Base-by-base conservation (phyloP, 2,888 invertebrate genomes). In the Volucella zonaria region DNA sequence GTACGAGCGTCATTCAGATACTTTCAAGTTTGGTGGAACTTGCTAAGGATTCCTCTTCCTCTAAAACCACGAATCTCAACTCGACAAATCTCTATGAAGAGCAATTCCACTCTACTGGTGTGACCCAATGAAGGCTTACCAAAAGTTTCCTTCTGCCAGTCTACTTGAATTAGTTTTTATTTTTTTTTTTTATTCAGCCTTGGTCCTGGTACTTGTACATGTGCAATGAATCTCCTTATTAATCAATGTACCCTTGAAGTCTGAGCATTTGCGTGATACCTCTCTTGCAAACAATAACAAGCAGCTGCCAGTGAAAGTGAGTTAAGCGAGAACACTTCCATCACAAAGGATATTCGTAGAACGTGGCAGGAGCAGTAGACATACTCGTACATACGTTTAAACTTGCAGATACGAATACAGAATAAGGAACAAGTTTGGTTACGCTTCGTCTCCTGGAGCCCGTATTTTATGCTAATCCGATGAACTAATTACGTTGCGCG, bases 391-490 rank as follows among this genome's bases (percentile, higher is more conserved):
- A 14, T 23, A 31, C 6, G 31, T 31, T 31, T 31, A 31, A 31
- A 31, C 31, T 31, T 6, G 6, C 43, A 59, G 12, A 62, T 14
- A 18, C 45, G 45, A 10, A 9, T 6, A 15, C 51, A 23, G 43
- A 47, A 15, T 31, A 43, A 78, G 47, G 52, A 68, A 59, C 40
- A 83, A 83, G 75, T 83, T 83, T 52, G 62, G 56, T 62, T 71
- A 45, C 47, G 67, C 62, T 62, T 49, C 58, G 51, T 64, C 66
- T 59, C n/a, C 45, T 38, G 45, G 43, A 54, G 66, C 83, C 83
- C 79, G 83, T 80, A 83, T 83, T 79, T 83, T 83, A 83, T 83
- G 79, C 70, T 83, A 79, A 83, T 83, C 74, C 66, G 66, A 80
- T 71, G 83, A 80, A 79, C 79, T 83, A 83, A 79, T 83, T 83